Base-by-base conservation (phyloP, 2,113 vertebrate species). In the Rynchops niger region DNA sequence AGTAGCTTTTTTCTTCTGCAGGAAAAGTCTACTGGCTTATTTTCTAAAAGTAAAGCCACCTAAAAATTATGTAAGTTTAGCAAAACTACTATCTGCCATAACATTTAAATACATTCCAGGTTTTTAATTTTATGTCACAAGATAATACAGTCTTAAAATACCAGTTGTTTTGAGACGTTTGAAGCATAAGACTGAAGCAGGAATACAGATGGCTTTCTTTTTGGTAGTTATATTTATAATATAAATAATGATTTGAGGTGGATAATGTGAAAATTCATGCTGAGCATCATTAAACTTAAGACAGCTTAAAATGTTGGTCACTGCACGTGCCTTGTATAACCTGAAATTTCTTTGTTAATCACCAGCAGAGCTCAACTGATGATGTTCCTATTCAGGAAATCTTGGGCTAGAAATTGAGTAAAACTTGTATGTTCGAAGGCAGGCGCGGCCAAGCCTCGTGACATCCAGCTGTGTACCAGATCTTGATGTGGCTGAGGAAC, bases 91-190 rank as follows among this genome's bases (percentile, higher is more conserved):
- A 22, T 22, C 47, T 49, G 47, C 21, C 47, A 4, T 30, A 49
- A 53, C 40, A 40, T 0, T 47, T 43, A 82, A 79, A 29, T 63
- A 30, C 0, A 38, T n/a, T 71, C 65, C 0, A 17, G 0, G 6
- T 84, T 66, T 30, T 23, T 3, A 11, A 55, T 73, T 72, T 47
- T 40, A 17, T 36, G 8, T 73, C 10, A 21, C 9, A 17, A 26
- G 17, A 25, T 52, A 43, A 18, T 63, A 38, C 6, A 18, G 13
- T 70, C 34, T 79, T 67, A 32, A 86, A 86, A 27, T 81, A 49
- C 2, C 9, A 17, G 20, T 70, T 63, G 10, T 21, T 58, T 2
- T 66, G 59, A 70, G 27, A 59, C 66, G 6, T 52, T 82, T 65
- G 40, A 59, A 71, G 42, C 84, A 45, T 62, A 61, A 53, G 55